Percentiles rank a stretch among this genome's conserved stretches.
Conservation (phyloP, 2,888 invertebrate genomes). For the Chalcis sispes region DNA sequence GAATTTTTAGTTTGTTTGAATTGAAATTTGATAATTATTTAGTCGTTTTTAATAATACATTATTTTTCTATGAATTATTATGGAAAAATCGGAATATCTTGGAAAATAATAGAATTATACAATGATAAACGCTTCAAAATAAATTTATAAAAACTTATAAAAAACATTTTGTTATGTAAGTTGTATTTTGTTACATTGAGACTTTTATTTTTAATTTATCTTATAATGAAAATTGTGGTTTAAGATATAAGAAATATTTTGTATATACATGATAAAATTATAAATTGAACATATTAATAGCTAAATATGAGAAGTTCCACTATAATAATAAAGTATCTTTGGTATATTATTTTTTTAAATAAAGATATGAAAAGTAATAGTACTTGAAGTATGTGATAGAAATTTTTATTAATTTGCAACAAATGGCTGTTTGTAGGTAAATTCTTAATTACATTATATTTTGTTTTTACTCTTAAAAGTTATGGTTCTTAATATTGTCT, state of each 20-base stretch:
- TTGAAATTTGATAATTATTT: too few species aligned
- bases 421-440: slow-evolving; percentile 54
- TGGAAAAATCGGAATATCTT: slow-evolving; percentile 1
- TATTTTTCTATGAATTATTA: too few species aligned
- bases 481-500: slow-evolving; percentile 18
- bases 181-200: slow-evolving; percentile 38
- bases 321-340: slow-evolving; percentile 36
- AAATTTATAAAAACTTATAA: slow-evolving; percentile 32
- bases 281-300: slow-evolving; percentile 52
- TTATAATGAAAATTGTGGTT: slow-evolving; percentile 48
- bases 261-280: slow-evolving; percentile 45
- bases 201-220: slow-evolving; percentile 41
- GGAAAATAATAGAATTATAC: slow-evolving; percentile 13
- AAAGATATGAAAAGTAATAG: slow-evolving; percentile 43
- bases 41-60: too few species aligned
- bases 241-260: slow-evolving; percentile 43
- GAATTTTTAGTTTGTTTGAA: too few species aligned
- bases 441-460: slow-evolving; percentile 39
- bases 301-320: slow-evolving; percentile 37
- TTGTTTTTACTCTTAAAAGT: slow-evolving; percentile 31
- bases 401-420: slow-evolving; percentile 51
- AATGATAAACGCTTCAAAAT: neutral
- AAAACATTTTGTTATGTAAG: slow-evolving; percentile 27
- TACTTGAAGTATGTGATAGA: slow-evolving; percentile 57
- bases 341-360: slow-evolving; percentile 50